Base-by-base conservation (phyloP, 2,888 invertebrate species). In the Eledone cirrhosa region DNA sequence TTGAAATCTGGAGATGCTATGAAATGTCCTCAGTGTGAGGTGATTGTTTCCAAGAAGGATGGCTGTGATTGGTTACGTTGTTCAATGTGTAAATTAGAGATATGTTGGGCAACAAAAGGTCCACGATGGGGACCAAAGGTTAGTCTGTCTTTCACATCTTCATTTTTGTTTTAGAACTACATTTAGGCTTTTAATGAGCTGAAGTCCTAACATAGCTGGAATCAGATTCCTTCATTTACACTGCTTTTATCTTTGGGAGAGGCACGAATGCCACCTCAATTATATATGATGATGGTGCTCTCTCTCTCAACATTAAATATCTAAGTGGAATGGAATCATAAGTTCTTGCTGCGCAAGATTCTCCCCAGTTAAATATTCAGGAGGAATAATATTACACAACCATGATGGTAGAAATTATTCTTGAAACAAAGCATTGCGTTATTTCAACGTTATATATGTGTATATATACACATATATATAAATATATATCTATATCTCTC, bases 61-160 rank as follows among this genome's bases (percentile, higher is more conserved):
- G 97, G 97, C 82, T 97, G 97, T 92, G 97, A 97, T 91, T 96
- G 96, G 96, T 92, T 97, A 78, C 93, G 95, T 84, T 97, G 97
- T 91, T 94, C 95, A 0, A 95, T 96, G 92, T 97, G 97, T 91
- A 95, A 96, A 91, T 96, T 96, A 11, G 97, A 97, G 91, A 96
- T 97, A 80, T 97, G 97, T 90, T 97, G 97, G 97, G 95, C 96
- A 78, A 97, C 97, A 0, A 93, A 94, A 86, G 95, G 95, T 19
- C 85, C 93, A 3, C 91, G 94, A 81, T 94, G 94, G 94, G 94
- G 94, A 77, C 93, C 93, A 29, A 90, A 90, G 85, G 93, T 93
- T 89, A 91, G 87, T 83, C 29, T 33, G 22, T 11, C 27, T 5
- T 27, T 27, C 2, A 8, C 4, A 4, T 72, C 8, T 33, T 0